Conservation (phyloP, 1,140 invertebrate species). For the Cephus cinctus region DNA sequence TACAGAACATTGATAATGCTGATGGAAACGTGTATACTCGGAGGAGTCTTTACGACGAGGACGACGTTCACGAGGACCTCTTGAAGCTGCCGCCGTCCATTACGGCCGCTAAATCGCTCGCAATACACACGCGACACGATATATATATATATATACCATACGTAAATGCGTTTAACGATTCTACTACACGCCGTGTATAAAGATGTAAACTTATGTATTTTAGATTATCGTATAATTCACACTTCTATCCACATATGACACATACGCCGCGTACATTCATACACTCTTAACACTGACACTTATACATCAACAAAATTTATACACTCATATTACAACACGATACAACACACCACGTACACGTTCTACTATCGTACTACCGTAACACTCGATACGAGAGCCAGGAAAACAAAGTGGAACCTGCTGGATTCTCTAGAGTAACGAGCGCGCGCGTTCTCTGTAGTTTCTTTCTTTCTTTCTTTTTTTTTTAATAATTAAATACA, state of each 20-base stretch:
- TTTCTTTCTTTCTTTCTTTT: slow-evolving; percentile 15
- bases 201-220: slow-evolving; percentile 52
- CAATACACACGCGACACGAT: too few relatives aligned
- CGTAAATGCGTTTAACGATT: slow-evolving; percentile 41
- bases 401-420: slow-evolving; percentile 28
- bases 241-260: slow-evolving; percentile 10
- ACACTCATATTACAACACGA: slow-evolving; percentile 20
- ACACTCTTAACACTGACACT: too few relatives aligned
- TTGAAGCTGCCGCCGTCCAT: too few relatives aligned
- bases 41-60: too few relatives aligned
- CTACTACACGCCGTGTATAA: slow-evolving; percentile 44
- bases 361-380: slow-evolving; percentile 10
- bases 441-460: slow-evolving; percentile 35
- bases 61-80: too few relatives aligned
- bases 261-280: too few relatives aligned
- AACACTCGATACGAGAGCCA: slow-evolving; percentile 24
- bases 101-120: too few relatives aligned
- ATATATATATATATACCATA: too few relatives aligned
- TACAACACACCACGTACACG: slow-evolving; percentile 22
- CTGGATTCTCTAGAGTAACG: slow-evolving; percentile 25
- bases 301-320: too few relatives aligned
- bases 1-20: too few relatives aligned
- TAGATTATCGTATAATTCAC: slow-evolving; percentile 51
- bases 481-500: slow-evolving; percentile 7
- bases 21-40: too few relatives aligned